Base-by-base conservation (phyloP, 2,113 vertebrate genomes). In the Platichthys flesus region DNA sequence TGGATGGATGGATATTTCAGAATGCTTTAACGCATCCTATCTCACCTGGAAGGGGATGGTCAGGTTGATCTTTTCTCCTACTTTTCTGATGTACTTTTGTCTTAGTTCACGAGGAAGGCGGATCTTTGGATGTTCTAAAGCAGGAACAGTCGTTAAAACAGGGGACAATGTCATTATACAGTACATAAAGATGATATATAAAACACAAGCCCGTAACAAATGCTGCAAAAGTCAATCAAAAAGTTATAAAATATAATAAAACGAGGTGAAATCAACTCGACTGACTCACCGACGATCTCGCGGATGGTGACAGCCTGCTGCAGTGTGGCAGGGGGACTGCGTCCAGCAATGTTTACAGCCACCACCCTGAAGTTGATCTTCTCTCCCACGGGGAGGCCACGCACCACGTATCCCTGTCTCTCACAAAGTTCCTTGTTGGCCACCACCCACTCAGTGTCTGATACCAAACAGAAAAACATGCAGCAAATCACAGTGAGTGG, bases 41-140 rank as follows among this genome's bases (percentile, higher is more conserved):
- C 78, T 82, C 55, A 97, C 97, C 96, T 97, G 96, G 94, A 97
- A 98, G 67, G 97, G 96, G 81, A 98, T 95, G 67, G 94, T 86
- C 18, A 98, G 90, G 90, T 98, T 98, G 85, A 98, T 37, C 31
- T 91, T 94, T 2, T 97, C 95, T 56, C 97, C 97, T 0, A 98
- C 97, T 92, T 45, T 95, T 66, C 83, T 94, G 88, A 97, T 90
- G 82, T 93, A 96, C 8, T 96, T 97, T 82, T 95, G 95, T 67
- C 96, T 96, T 49, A 98, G 94, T 0, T 96, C 88, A 8, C 96
- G 95, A 2, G 97, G 97, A 0, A 98, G 94, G 15, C 96, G 96
- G 85, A 98, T 97, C 91, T 96, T 97, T 28, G 97, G 97, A 70
- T 95, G 93, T 71, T 98, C 97, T 98, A 75, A 62, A 59, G 26